Evolutionary conservation across 2,888 invertebrate genomes (phyloP).

Genomic region (Acholoe squamosa): DNA sequence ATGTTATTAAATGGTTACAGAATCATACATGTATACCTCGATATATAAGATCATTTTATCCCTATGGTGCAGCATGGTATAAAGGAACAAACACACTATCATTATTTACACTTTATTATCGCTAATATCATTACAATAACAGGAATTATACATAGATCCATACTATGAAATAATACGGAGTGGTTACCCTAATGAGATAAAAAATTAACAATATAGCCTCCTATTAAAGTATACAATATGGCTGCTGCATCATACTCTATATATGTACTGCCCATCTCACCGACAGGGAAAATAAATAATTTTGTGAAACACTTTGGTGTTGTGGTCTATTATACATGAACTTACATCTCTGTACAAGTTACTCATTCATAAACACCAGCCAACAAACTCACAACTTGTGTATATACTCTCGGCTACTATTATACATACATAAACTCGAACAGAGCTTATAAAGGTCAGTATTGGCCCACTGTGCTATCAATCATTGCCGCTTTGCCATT

Average conservation of each 20-base stretch:
- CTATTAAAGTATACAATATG: background rate
- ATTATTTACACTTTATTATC: background rate
- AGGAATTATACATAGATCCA: background rate
- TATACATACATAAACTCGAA: background rate
- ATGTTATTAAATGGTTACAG: no score
- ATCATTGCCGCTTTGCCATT: no score
- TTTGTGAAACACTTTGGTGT: slow-evolving; percentile 31
- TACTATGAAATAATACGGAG: no score
- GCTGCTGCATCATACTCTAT: background rate
- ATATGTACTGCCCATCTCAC: background rate
- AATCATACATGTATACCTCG: no score
- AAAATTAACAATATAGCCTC: no score
- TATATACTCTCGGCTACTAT: background rate
- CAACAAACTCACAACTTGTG: background rate
- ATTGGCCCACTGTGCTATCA: no score
- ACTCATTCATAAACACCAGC: background rate
- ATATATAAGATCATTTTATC: no score
- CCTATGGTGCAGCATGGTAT: no score
- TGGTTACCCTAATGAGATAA: no score
- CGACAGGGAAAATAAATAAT: slow-evolving; percentile 37
- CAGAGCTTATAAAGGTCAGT: background rate
- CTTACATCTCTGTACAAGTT: background rate
- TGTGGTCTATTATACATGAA: background rate
- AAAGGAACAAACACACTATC: background rate
- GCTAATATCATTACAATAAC: slow-evolving; percentile 11